Evolutionary conservation across 2,888 invertebrate genomes (phyloP), one percentile per base, ranked within the genome.

Genomic region (Monochamus alternatus): DNA sequence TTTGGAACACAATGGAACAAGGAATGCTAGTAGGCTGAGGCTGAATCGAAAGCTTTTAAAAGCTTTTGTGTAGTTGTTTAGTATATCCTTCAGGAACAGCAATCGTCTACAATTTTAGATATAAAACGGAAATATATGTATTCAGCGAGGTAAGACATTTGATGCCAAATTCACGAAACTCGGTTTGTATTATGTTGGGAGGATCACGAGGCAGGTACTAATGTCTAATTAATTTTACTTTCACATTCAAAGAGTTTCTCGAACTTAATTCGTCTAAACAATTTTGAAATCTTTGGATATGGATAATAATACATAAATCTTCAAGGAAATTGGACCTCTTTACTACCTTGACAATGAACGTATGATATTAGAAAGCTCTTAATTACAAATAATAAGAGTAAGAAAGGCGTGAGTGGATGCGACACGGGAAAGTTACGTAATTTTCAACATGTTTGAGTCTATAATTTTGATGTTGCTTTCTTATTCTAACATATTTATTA

Each of bases 21-120:
- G 64, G 64, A 64, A 64, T 64, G 64, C 47, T 47, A 47, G 62
- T 59, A 63, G 7, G 22, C 43, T 68, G 58, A 68, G 43, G 58
- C 47, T 2, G 55, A 69, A 69, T 69, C 69, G 69, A 69, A 69
- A 47, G 60, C 69, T 68, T 69, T 69, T 69, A 69, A 60, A 43
- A 60, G 60, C 60, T 32, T 69, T 69, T 60, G 60, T 69, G 14
- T 32, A 47, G 69, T 60, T 60, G 69, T 69, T 69, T 69, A 69
- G 63, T 69, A 69, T 69, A 69, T 69, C 69, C 51, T 69, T 69
- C 69, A 69, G 47, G 47, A 69, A 60, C 69, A 69, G 69, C 47
- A 69, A 59, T 69, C 69, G 43, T 12, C 47, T 60, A 69, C 59
- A 60, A 69, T 69, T 69, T 47, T 60, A 60, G 69, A 69, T 69